Base-by-base conservation (phyloP, 2,888 invertebrate species). In the Elgonia sp. region DNA sequence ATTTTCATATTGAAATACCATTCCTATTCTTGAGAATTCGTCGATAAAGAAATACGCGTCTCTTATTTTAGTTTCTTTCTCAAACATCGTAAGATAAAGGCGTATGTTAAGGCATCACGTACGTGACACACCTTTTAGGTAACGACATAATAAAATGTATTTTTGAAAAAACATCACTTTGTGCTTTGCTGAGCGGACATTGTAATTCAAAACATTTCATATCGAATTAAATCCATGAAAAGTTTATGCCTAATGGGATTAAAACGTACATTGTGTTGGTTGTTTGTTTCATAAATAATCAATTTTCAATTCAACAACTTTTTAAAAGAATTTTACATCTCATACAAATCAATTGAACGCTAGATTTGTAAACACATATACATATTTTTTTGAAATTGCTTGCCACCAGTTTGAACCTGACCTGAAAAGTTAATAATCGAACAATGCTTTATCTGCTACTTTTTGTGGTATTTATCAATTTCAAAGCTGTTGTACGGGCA, bases 81-180 rank as follows among this genome's bases (percentile, higher is more conserved):
- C 82, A 83, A 86, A 83, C 63, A 79, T 39, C 39, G 57, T 39
- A 40, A 77, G 79, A 79, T 86, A 77, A 86, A 77, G 82, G 77
- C 79, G 86, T n/a, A n/a, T n/a, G n/a, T n/a, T n/a, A n/a, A n/a
- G n/a, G n/a, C n/a, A n/a, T 82, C 86, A 86, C 86, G 86, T 86
- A 86, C 73, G 73, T 79, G 86, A 79, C 79, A 83, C 77, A 86
- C 86, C 86, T 86, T 73, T 82, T 73, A 50, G 86, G 73, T 86
- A 79, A 77, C 86, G 79, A 79, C 77, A 53, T 79, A 86, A 86
- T 86, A 86, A 77, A 86, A 83, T 77, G 72, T 57, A 83, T 83
- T 86, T 86, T 79, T 40, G 9, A 29, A 60, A 72, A 82, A 53
- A 42, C 29, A 79, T 9, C 62, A 42, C 40, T 75, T 69, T 63